A percentile compares a stretch with the other conserved stretches of the same genome.
Conservation (phyloP, 1,140 invertebrate species). For the Conopomorpha cramerella region DNA sequence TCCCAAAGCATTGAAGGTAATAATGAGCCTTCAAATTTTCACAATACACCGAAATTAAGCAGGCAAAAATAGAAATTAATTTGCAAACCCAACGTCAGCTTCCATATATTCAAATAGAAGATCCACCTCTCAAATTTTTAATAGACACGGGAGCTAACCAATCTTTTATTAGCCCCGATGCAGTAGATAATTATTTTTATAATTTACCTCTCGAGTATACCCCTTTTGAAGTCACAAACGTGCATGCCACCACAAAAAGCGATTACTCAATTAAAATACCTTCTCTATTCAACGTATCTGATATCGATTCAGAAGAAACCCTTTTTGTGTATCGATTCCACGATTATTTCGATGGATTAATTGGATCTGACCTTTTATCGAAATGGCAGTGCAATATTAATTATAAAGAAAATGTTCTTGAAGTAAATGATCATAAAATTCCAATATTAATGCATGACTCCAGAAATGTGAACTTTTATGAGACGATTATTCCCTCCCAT, state of each 20-base stretch:
- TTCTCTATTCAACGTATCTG: conserved; percentile 1
- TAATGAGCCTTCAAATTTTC: conserved; percentile 2
- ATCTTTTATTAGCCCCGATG: conserved; percentile 1
- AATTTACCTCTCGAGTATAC: not conserved
- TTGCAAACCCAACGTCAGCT: conserved; percentile 1
- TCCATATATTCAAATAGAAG: conserved; percentile 4
- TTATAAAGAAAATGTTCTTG: not conserved
- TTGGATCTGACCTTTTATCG: conserved; percentile 3
- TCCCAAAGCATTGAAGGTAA: not conserved
- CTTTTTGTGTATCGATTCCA: conserved; percentile 8
- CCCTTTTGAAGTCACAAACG: conserved; percentile 2
- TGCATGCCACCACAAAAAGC: conserved; percentile 1
- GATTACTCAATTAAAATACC: conserved; percentile 3
- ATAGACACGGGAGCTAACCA: conserved; percentile 3
- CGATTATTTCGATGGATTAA: conserved; percentile 7
- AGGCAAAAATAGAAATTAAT: conserved; percentile 2
- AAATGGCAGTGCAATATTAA: conserved; percentile 5
- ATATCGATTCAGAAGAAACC: conserved; percentile 1
- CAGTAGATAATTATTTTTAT: not conserved
- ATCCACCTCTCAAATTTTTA: conserved; percentile 2
- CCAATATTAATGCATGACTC: conserved; percentile 1
- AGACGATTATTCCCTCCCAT: not conserved
- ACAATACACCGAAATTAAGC: not conserved
- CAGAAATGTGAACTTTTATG: conserved; percentile 1
- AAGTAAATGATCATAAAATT: conserved; percentile 1